phyloP scores from a whole-genome alignment of 2,888 invertebrate genomes.

The Chaetogeoica ovagalla region DNA sequence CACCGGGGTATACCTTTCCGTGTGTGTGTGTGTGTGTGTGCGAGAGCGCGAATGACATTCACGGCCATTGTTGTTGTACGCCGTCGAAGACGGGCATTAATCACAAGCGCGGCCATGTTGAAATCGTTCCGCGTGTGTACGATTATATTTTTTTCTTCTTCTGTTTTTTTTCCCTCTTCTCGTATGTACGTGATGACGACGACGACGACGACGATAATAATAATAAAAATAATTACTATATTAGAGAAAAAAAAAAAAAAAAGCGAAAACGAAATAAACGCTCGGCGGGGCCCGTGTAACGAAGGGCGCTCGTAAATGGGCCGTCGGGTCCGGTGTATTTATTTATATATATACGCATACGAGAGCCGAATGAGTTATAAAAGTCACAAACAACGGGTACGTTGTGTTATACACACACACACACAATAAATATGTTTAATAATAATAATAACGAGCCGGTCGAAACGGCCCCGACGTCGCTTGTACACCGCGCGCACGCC shows the following conservation, averaged over 20 bases:
- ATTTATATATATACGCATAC: not conserved
- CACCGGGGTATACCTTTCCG: not conserved
- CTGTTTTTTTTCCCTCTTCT: too few relatives aligned
- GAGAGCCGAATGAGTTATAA: constrained; percentile 25
- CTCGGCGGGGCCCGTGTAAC: too few relatives aligned
- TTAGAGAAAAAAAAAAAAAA: too few relatives aligned
- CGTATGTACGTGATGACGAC: not conserved
- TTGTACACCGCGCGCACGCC: not conserved
- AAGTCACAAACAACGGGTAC: not conserved
- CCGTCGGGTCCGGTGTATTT: too few relatives aligned
- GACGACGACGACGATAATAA: not conserved
- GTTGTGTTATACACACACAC: too few relatives aligned
- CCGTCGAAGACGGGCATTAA: not conserved
- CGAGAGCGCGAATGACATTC: not conserved
- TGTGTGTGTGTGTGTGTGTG: too few relatives aligned
- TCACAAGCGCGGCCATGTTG: too few relatives aligned
- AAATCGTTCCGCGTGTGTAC: too few relatives aligned
- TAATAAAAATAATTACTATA: not conserved
- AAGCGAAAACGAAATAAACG: too few relatives aligned
- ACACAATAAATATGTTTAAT: not conserved
- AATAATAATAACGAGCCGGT: constrained; percentile 5
- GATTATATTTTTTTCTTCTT: too few relatives aligned
- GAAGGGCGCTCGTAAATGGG: too few relatives aligned
- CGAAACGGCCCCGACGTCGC: not conserved
- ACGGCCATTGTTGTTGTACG: not conserved